Base-by-base conservation (phyloP, 2,113 vertebrate genomes). In the Callocephalon fimbriatum region DNA sequence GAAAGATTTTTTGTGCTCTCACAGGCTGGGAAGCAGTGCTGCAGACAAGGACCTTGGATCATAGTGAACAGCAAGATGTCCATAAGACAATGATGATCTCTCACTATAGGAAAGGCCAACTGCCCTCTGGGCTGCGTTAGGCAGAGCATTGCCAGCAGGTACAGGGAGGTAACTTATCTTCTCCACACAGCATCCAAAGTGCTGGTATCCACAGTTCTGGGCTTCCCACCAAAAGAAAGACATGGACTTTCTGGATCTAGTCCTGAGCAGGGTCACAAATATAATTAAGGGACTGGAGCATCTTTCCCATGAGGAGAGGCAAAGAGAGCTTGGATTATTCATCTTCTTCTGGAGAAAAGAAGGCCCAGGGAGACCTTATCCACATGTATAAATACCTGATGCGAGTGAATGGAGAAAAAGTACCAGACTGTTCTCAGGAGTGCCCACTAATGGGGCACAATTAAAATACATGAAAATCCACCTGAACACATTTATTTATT, bases 261-360 rank as follows among this genome's bases (percentile, higher is more conserved):
- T 1, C 15, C 15, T 1, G 0, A 1, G 0, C 6, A 37, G 9
- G 21, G 4, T 18, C 15, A 37, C 35, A 13, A 45, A n/a, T 14
- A 23, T n/a, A 8, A 21, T 20, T 61, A 61, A 73, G 18, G 35
- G 26, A n/a, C 31, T 25, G 15, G 18, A 84, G 6, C 37, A 37
- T 37, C 10, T 54, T 58, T 23, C 31, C 13, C 15, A 19, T 17
- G 11, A 54, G 9, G 11, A 58, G 26, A 59, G 27, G 15, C 7
- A 59, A 59, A 72, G 25, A 42, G 2, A 42, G 10, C 2, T 66
- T 29, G 5, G 7, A 19, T 12, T 78, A 9, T 51, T 59, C 6
- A 35, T 59, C 7, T n/a, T 17, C 9, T 29, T 56, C 10, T 40
- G 58, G 3, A 70, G 15, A 81, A 75, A 14, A 44, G 16, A 35